Evolutionary conservation across 2,797 vertebrate genomes (phyloP).

Genomic region (Phrynocephalus guinanensis): DNA sequence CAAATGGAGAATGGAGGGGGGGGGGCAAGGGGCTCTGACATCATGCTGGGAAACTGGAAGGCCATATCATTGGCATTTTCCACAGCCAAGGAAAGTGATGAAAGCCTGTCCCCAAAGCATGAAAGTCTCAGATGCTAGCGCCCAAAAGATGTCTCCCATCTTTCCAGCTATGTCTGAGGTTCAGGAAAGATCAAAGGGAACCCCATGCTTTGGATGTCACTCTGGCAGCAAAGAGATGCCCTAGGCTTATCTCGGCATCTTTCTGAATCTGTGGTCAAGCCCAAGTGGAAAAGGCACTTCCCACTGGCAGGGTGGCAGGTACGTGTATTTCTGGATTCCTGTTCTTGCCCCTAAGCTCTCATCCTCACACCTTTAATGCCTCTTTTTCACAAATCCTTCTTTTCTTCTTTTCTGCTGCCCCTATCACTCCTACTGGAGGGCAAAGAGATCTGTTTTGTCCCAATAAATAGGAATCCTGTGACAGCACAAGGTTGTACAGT

Average conservation of each 20-base stretch:
- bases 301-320: no score
- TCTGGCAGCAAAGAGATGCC: background rate
- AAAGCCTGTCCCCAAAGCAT: background rate
- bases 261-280: background rate
- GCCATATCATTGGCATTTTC: background rate
- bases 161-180: background rate
- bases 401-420: background rate
- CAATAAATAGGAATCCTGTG: background rate
- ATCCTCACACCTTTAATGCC: background rate
- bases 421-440: background rate
- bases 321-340: background rate
- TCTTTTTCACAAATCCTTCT: background rate
- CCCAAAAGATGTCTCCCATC: background rate
- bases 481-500: background rate
- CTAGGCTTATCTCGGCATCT: background rate
- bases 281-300: background rate
- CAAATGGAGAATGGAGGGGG: no score
- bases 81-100: background rate
- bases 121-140: background rate
- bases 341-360: background rate
- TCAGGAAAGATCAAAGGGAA: background rate
- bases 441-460: background rate
- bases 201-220: background rate
- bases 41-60: background rate
- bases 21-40: no score